Conservation (phyloP, 2,888 invertebrate genomes). For the Leptura quadrifasciata region DNA sequence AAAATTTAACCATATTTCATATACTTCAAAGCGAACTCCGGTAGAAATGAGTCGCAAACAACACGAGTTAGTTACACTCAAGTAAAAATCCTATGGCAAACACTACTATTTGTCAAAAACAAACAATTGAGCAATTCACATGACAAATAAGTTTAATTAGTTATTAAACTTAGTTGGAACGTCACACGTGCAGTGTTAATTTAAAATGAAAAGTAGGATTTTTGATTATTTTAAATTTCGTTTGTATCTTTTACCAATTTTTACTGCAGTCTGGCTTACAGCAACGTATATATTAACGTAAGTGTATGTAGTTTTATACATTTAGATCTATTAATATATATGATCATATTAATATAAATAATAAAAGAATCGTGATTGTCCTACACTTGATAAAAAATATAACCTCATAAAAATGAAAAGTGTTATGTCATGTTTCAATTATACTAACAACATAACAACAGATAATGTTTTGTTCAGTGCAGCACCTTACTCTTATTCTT, state of each 20-base stretch:
- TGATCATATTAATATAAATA: no score
- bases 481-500: no score
- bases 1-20: no score
- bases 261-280: constrained; percentile 23
- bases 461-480: no score
- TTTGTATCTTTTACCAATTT: constrained; percentile 14
- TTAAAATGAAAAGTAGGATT: constrained; percentile 18
- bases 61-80: background rate
- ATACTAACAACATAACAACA: no score
- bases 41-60: background rate
- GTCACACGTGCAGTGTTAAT: background rate
- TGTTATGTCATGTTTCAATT: no score
- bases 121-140: constrained; percentile 1
- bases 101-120: background rate
- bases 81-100: background rate
- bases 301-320: background rate
- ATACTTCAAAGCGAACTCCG: background rate
- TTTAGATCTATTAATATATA: no score
- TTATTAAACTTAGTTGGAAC: background rate
- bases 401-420: no score
- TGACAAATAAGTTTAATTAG: background rate
- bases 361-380: no score
- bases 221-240: constrained; percentile 19
- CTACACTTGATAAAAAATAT: no score
- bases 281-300: constrained; percentile 24